Evolutionary conservation across 2,888 invertebrate genomes (phyloP), one percentile per base, ranked within the genome.

Genomic region (Hecatera dysodea): DNA sequence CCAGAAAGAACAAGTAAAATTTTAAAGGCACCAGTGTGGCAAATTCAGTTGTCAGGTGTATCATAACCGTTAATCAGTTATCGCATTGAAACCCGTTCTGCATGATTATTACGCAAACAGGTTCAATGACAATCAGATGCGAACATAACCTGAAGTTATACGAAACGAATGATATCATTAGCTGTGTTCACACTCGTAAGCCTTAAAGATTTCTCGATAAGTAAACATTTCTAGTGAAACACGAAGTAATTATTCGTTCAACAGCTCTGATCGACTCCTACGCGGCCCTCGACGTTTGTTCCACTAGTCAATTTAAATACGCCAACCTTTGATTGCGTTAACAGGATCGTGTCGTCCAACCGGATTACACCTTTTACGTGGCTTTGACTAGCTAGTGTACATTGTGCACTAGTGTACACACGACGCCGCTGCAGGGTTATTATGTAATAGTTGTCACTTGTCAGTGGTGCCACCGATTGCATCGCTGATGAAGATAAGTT

Each of bases 241-340:
- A 60, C 27, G 66, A 50, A 46, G 64, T 75, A 57, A 65, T 82
- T 77, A 75, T 82, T 53, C 53, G 68, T 72, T 66, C 52, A 72
- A 62, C 68, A 61, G 52, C 56, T 70, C 52, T 61, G 70, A 78
- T 80, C 48, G 48, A 74, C 70, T 76, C 70, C 75, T 74, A 72
- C 80, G 65, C 70, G 66, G 24, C 63, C 70, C 52, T 56, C 59
- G 67, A 59, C 68, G 66, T 72, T 80, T 61, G 69, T 60, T 67
- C 71, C 57, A 67, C 33, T 44, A 61, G 63, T 60, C 46, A 56
- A 76, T 82, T 80, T 82, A 78, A 77, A 81, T 82, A 76, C 69
- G 71, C 72, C 73, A 80, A 81, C 81, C 75, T 76, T 82, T 82
- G 79, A 81, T 84, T 77, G 67, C 75, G 71, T 77, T 81, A 79